Percentiles rank a stretch among this genome's conserved stretches.
Evolutionary conservation across 2,888 invertebrate genomes (phyloP).

Genomic region (Osmoderma eremita): DNA sequence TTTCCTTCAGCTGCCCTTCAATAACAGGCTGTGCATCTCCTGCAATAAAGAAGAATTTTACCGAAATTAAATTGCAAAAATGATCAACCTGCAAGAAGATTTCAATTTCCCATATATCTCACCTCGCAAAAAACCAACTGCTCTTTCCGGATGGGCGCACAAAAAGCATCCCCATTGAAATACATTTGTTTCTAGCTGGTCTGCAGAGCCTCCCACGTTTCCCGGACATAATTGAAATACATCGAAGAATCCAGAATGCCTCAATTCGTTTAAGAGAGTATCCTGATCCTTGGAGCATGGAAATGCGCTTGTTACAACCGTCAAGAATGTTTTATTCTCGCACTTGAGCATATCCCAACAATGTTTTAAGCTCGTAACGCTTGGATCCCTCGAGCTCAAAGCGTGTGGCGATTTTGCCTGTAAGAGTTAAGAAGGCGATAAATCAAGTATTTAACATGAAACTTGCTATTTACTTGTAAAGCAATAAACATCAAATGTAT

Average conservation of each 20-base stretch:
- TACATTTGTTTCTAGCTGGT: conserved; percentile 67
- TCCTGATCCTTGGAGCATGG: conserved; percentile 93
- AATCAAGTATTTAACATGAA: too few species aligned
- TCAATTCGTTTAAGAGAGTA: conserved; percentile 83
- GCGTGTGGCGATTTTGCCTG: conserved; percentile 79
- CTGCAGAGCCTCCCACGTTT: conserved; percentile 64
- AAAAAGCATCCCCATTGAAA: conserved; percentile 90
- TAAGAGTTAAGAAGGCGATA: too few species aligned
- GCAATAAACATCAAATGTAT: conserved; percentile 96
- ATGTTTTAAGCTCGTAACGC: conserved; percentile 85
- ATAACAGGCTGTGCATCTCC: conserved; percentile 86
- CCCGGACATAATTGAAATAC: conserved; percentile 83
- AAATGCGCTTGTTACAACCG: conserved; percentile 93
- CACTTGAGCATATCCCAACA: conserved; percentile 96
- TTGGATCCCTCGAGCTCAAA: conserved; percentile 81
- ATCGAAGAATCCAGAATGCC: conserved; percentile 89
- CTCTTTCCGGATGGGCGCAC: conserved; percentile 92
- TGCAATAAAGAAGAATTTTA: conserved; percentile 42
- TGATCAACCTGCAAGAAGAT: too few species aligned
- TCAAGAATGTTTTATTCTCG: conserved; percentile 88
- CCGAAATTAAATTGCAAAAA: not conserved
- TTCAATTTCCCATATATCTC: too few species aligned
- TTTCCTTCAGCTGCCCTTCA: conserved; percentile 90
- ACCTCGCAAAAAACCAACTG: conserved; percentile 81
- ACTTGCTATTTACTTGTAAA: conserved; percentile 69